Percentiles rank a stretch among this genome's conserved stretches.
Evolutionary conservation across 2,888 invertebrate genomes (phyloP).

Genomic region (Eupithecia vulgata): DNA sequence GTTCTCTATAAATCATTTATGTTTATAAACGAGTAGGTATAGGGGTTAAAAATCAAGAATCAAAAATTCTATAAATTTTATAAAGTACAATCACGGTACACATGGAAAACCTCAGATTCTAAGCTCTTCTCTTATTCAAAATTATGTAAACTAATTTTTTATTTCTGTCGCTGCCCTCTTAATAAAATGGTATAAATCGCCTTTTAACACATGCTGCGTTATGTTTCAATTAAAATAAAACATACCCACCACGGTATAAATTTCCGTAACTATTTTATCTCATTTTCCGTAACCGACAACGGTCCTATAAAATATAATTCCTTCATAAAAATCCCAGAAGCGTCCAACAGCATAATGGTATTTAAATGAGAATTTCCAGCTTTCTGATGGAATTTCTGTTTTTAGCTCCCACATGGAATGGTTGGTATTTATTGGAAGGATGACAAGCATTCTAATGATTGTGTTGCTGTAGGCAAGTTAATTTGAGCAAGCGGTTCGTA

Average conservation of each 20-base stretch:
- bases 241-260: not conserved
- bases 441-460: slow-evolving; percentile 27
- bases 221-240: not conserved
- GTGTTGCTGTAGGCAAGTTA: not conserved
- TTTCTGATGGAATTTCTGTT: slow-evolving; percentile 34
- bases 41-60: no score
- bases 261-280: not conserved
- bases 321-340: slow-evolving; percentile 34
- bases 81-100: no score
- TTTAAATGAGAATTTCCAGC: slow-evolving; percentile 41
- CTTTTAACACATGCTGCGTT: not conserved
- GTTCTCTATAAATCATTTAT: no score
- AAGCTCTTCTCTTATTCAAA: no score
- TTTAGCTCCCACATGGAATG: slow-evolving; percentile 34
- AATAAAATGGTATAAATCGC: no score
- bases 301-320: slow-evolving; percentile 31
- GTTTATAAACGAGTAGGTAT: no score
- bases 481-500: not conserved
- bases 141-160: no score
- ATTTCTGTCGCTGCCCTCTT: no score
- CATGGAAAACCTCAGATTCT: no score
- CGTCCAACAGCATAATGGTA: slow-evolving; percentile 38
- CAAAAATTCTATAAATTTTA: no score
- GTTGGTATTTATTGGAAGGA: slow-evolving; percentile 31
- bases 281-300: slow-evolving; percentile 16